phyloP scores from a whole-genome alignment of 1,140 invertebrate genomes.

The Aporrectodea caliginosa region DNA sequence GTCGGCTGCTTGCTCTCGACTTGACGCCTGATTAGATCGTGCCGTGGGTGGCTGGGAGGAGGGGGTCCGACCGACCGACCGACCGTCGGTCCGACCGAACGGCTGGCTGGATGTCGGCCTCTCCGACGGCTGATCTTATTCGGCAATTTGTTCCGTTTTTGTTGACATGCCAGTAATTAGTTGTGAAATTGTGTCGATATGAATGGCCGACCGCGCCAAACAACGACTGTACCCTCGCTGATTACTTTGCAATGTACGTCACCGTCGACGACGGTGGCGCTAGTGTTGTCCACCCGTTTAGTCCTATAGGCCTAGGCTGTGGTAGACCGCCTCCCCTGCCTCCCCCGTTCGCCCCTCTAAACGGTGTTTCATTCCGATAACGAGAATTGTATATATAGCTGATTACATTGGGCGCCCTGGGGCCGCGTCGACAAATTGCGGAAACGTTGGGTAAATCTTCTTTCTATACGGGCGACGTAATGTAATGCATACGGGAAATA shows the following conservation, averaged over 20 bases:
- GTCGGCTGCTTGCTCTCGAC: no score
- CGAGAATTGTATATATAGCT: background rate
- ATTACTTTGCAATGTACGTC: background rate
- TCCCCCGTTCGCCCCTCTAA: background rate
- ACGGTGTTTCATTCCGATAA: background rate
- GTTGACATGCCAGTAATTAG: background rate
- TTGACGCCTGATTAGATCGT: no score
- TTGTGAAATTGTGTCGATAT: conserved; percentile 3
- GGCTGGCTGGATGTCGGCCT: no score
- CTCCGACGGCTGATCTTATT: background rate
- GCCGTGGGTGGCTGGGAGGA: no score
- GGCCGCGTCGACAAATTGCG: background rate
- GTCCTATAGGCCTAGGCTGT: background rate
- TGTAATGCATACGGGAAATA: background rate
- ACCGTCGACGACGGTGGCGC: background rate
- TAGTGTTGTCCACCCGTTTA: background rate
- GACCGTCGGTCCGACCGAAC: no score
- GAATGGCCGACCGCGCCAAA: background rate
- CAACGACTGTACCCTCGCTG: background rate
- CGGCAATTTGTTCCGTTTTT: background rate
- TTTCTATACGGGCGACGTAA: background rate
- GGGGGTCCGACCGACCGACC: no score
- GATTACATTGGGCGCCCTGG: background rate
- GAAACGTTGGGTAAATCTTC: no score
- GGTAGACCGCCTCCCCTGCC: background rate